A percentile compares a stretch with the other conserved stretches of the same genome.
These are phyloP conservation scores for Rhinatrema bivittatum DNA, from an alignment of 2,797 vertebrate species.

Conservation along the genomic window DNA sequence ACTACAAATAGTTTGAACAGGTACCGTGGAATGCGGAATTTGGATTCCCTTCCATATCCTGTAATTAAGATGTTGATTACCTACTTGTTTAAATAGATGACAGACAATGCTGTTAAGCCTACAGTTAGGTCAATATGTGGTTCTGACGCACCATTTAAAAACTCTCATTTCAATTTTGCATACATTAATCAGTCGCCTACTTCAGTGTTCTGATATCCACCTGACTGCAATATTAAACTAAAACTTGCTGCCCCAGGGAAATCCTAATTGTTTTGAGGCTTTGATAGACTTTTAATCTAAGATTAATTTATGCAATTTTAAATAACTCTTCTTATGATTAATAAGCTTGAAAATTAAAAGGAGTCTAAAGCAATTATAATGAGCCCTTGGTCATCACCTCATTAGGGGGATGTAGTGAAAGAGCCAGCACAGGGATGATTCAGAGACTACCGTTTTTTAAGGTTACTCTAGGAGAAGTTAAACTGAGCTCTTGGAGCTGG, in stretches of 20 bases:
- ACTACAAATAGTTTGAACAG: no score
- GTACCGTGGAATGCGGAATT: conserved; percentile 20
- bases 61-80: conserved; percentile 68
- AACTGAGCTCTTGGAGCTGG: conserved; percentile 53
- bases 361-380: conserved; percentile 98
- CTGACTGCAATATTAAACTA: conserved; percentile 89
- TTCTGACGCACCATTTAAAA: conserved; percentile 77
- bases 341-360: conserved; percentile 99
- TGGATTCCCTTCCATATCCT: conserved; percentile 32
- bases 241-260: conserved; percentile 89
- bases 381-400: conserved; percentile 97
- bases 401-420: conserved; percentile 81
- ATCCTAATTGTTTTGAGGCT: conserved; percentile 98
- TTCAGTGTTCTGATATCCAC: conserved; percentile 93
- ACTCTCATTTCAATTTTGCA: conserved; percentile 86
- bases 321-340: conserved; percentile 99
- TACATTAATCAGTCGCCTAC: conserved; percentile 93
- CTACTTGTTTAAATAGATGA: conserved; percentile 58
- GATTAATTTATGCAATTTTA: conserved; percentile 99
- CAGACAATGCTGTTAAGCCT: conserved; percentile 69
- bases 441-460: conserved; percentile 69
- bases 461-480: conserved; percentile 59
- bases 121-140: conserved; percentile 76
- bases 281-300: conserved; percentile 97
- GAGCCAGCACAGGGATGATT: conserved; percentile 63